Evolutionary conservation across 1,140 invertebrate genomes (phyloP).

Genomic region (Zaprionus africanus): DNA sequence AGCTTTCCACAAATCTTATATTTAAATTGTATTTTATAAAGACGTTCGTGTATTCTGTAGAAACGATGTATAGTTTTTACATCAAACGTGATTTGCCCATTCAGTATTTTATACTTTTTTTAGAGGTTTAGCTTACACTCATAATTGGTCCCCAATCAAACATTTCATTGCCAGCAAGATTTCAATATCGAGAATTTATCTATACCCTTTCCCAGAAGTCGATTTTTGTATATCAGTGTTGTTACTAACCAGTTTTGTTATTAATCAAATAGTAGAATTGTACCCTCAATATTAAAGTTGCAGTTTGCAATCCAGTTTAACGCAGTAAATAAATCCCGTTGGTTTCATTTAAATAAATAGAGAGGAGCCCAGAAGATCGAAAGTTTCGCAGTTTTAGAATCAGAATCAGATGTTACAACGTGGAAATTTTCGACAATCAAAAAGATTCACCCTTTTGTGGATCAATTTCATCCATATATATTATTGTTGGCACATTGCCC

Average conservation of each 20-base stretch:
- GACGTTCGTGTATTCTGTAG: not conserved
- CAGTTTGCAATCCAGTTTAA: not conserved
- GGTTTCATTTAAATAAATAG: not conserved
- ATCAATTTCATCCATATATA: not conserved
- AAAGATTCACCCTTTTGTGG: not conserved
- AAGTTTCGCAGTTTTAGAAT: not conserved
- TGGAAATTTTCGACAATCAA: not conserved
- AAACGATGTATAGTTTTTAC: too few species aligned
- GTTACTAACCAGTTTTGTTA: too few species aligned
- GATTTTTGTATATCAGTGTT: too few species aligned
- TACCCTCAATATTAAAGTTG: not conserved
- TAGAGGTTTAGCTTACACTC: not conserved
- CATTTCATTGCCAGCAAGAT: not conserved
- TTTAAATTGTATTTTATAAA: not conserved
- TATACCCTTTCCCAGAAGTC: not conserved
- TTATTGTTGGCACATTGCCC: not conserved
- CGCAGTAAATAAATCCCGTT: not conserved
- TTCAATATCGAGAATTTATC: not conserved
- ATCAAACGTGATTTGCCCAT: not conserved
- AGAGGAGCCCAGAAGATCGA: not conserved
- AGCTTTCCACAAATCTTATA: not conserved
- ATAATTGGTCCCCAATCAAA: not conserved
- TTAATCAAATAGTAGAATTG: not conserved
- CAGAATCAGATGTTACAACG: not conserved
- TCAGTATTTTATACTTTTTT: not conserved